Base-by-base conservation (phyloP, 2,797 vertebrate genomes). In the Dallia pectoralis region DNA sequence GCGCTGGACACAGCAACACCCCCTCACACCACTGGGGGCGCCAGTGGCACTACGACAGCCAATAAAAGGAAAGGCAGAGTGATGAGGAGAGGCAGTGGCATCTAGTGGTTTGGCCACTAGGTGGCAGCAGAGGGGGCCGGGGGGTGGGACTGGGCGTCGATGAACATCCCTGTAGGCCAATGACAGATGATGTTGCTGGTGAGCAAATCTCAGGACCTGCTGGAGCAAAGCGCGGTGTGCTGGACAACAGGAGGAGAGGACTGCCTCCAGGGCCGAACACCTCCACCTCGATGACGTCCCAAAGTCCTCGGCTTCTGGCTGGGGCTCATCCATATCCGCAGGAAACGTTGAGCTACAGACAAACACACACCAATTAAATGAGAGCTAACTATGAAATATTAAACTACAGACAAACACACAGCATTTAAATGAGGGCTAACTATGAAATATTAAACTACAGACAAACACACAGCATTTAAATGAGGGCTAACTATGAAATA, bases 211-310 rank as follows among this genome's bases (percentile, higher is more conserved):
- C 86, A 99, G 91, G 89, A 98, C 95, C 88, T 93, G 90, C 90
- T 93, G 91, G 84, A 97, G 92, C 89, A 98, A 94, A 81, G 93
- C 94, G 86, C 89, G 91, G 90, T 99, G 98, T 87, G 93, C 93
- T 74, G 89, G 92, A 89, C 98, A 99, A 85, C 97, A 92, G 68
- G 93, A 93, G 83, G 91, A 88, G 84, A 98, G 92, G 91, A 98
- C 94, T 85, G 90, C 94, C 88, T 89, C 93, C 94, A 98, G 91
- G 16, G 84, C 77, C 71, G 87, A 87, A 33, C 64, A 79, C 63
- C 49, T 75, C 63, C 0, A 85, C 92, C 85, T 82, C 89, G 92
- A 87, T 89, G 90, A 77, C 88, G 87, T 89, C 92, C 15, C 91
- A 82, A 87, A 87, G 91, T 92, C 93, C 92, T 93, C 93, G 87